These are phyloP conservation scores for Aleadryas rufinucha DNA, from an alignment of 2,113 vertebrate species.

Conservation along the genomic window DNA sequence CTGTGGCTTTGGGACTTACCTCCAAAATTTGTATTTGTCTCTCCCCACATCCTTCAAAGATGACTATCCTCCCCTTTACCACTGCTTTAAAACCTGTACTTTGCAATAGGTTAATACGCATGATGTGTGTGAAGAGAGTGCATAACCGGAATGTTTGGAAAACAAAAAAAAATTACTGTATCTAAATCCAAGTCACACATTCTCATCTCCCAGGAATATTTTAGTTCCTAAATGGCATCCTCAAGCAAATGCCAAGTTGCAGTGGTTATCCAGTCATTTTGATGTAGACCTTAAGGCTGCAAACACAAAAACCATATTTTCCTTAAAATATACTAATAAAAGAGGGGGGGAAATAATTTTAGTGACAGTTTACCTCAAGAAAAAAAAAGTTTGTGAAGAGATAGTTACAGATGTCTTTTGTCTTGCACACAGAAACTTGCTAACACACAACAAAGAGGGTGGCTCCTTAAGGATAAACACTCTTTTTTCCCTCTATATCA, in stretches of 20 bases:
- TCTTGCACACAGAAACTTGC: background rate
- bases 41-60: background rate
- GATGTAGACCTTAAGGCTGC: background rate
- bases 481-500: background rate
- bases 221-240: background rate
- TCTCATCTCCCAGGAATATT: background rate
- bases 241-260: background rate
- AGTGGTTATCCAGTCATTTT: background rate
- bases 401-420: background rate
- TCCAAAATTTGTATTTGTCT: background rate
- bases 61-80: background rate
- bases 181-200: conserved; percentile 23
- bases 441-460: background rate
- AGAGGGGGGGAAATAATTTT: background rate
- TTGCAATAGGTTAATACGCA: background rate
- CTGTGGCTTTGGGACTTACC: background rate
- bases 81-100: conserved; percentile 4
- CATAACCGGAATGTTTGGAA: background rate
- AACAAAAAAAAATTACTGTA: background rate
- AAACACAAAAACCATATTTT: background rate
- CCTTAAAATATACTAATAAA: background rate
- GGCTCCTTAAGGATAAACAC: background rate
- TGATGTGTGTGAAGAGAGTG: background rate
- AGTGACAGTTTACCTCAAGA: background rate
- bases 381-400: background rate